Evolutionary conservation across 1,140 invertebrate genomes (phyloP).

Genomic region (Aphaenogaster rudis): DNA sequence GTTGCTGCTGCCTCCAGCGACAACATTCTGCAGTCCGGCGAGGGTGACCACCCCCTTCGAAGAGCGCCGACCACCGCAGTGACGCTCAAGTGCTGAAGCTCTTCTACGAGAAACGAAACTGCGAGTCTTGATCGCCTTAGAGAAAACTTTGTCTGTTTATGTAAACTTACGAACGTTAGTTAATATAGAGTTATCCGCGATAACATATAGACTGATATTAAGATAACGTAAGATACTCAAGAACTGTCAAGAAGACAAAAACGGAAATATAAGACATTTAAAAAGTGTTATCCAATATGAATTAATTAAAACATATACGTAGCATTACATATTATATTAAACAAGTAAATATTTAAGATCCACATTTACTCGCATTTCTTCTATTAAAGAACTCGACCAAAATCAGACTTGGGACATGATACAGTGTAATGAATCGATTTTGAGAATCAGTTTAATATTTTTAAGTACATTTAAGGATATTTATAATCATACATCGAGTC

Average conservation of each 20-base stretch:
- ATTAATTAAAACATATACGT: not conserved
- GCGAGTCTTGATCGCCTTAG: not conserved
- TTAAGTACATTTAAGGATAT: not conserved
- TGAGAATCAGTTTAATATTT: not conserved
- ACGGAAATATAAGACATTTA: not conserved
- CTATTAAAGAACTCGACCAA: not conserved
- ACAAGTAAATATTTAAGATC: too few species aligned
- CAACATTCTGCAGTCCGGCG: constrained; percentile 85
- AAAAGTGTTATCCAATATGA: not conserved
- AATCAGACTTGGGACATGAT: not conserved
- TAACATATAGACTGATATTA: not conserved
- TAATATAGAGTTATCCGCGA: not conserved
- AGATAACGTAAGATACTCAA: not conserved
- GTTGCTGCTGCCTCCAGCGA: constrained; percentile 85
- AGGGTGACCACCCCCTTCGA: constrained; percentile 83
- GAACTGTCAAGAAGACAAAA: not conserved
- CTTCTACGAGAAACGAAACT: constrained; percentile 7
- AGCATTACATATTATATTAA: not conserved
- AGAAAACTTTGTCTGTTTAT: not conserved
- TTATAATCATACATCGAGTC: not conserved
- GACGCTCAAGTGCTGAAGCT: constrained; percentile 82
- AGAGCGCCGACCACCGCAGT: constrained; percentile 80
- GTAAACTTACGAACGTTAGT: not conserved
- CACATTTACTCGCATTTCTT: not conserved
- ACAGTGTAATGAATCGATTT: not conserved